Base-by-base conservation (phyloP, 2,797 vertebrate genomes). In the Cyprinodon diabolis region DNA sequence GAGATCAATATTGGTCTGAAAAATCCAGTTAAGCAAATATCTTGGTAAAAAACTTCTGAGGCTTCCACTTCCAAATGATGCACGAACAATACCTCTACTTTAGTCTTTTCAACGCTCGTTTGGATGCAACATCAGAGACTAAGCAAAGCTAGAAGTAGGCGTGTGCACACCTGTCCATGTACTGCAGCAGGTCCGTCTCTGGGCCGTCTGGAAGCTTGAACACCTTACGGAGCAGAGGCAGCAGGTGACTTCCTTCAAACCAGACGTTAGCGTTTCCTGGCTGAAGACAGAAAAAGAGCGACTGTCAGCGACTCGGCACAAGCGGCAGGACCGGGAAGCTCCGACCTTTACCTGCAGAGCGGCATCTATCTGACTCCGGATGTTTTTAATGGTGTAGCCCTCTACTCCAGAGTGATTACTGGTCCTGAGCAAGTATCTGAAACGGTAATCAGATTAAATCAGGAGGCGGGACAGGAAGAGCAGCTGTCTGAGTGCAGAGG, bases 381-480 rank as follows among this genome's bases (percentile, higher is more conserved):
- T 97, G 83, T 98, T 99, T 85, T 98, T 97, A 92, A 99, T 96
- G 89, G 98, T 57, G 84, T 97, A 98, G 78, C 97, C 97, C 89
- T 98, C 95, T 15, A 99, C 95, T 63, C 98, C 98, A 7, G 98
- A 96, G 89, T 99, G 98, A 77, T 93, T 93, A 77, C 96, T 96
- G 60, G 94, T 96, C 92, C 95, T 97, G 88, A 99, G 83, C 90
- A 96, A 95, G 88, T 95, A 98, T 92, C 98, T 99, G 87, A 82
- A 94, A 94, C 86, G n/a, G 70, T 82, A 84, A 0, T 0, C 13
- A 30, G 14, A 19, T 7, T 4, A 43, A 0, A 19, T 1, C 6
- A 60, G 1, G 12, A 19, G 1, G 35, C 4, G 43, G 40, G 37
- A 52, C 6, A 23, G 21, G 66, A 13, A 63, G n/a, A 19, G 57